Evolutionary conservation across 2,797 vertebrate genomes (phyloP).

Genomic region (Periophthalmus magnuspinnatus): DNA sequence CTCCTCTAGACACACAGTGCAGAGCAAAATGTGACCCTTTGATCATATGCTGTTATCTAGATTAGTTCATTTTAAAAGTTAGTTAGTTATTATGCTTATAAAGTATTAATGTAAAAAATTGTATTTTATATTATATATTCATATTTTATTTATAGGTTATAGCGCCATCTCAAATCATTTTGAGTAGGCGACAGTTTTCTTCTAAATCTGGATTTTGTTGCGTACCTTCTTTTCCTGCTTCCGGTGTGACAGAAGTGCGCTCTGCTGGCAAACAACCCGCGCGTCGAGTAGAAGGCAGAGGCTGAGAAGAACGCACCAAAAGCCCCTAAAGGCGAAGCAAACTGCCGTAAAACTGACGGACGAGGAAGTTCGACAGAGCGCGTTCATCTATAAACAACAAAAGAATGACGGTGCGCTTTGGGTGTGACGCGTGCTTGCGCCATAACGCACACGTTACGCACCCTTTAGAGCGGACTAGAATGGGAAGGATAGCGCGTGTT

Average conservation of each 20-base stretch:
- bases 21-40: too few relatives aligned
- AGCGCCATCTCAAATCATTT: too few relatives aligned
- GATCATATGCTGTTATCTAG: too few relatives aligned
- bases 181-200: neutral
- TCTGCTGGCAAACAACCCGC: neutral
- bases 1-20: too few relatives aligned
- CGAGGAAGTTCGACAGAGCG: rapidly evolving
- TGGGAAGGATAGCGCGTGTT: neutral
- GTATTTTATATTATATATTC: too few relatives aligned
- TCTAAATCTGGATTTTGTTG: neutral
- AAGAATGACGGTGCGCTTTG: neutral
- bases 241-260: neutral
- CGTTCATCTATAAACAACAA: constrained; percentile 33
- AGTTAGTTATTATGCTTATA: too few relatives aligned
- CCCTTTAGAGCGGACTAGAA: neutral
- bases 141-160: too few relatives aligned
- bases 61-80: too few relatives aligned
- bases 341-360: rapidly evolving
- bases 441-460: constrained; percentile 17
- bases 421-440: constrained; percentile 57
- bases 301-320: rapidly evolving
- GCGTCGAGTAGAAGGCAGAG: constrained; percentile 13
- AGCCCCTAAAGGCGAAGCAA: rapidly evolving
- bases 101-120: too few relatives aligned
- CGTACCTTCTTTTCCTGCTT: constrained; percentile 18